phyloP scores from a whole-genome alignment of 2,113 vertebrate genomes.

The Larimichthys polyactis region DNA sequence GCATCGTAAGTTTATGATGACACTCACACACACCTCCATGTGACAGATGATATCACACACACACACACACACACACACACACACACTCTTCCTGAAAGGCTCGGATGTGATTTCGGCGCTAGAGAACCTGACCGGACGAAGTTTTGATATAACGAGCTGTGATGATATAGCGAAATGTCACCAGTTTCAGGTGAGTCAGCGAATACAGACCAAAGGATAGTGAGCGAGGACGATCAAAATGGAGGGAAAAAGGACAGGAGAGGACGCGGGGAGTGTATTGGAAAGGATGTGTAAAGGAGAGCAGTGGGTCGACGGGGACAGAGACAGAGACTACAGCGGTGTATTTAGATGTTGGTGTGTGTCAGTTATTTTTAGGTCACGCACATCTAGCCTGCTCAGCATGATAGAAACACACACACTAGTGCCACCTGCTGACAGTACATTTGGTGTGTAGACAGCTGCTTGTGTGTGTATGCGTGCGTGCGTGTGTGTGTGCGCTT shows the following conservation, averaged over 20 bases:
- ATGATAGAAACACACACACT: conserved; percentile 44
- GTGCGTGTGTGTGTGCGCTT: conserved; percentile 18
- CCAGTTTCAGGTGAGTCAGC: conserved; percentile 6
- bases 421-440: conserved; percentile 68
- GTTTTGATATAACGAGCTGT: neutral
- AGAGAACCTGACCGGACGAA: neutral
- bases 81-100: neutral
- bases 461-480: neutral
- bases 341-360: conserved; percentile 44
- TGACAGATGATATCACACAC: neutral
- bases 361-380: conserved; percentile 71
- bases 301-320: neutral
- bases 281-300: neutral
- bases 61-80: neutral
- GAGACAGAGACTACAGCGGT: neutral
- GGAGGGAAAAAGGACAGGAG: too few relatives aligned
- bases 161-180: conserved; percentile 24
- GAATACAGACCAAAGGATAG: neutral
- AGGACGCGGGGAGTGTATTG: neutral
- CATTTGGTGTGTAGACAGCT: conserved; percentile 55
- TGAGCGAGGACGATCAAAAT: neutral
- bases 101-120: neutral
- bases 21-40: neutral
- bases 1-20: neutral
- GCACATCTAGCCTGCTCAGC: conserved; percentile 60